Conservation (phyloP, 2,113 vertebrate genomes). For the Thalassoma bifasciatum region DNA sequence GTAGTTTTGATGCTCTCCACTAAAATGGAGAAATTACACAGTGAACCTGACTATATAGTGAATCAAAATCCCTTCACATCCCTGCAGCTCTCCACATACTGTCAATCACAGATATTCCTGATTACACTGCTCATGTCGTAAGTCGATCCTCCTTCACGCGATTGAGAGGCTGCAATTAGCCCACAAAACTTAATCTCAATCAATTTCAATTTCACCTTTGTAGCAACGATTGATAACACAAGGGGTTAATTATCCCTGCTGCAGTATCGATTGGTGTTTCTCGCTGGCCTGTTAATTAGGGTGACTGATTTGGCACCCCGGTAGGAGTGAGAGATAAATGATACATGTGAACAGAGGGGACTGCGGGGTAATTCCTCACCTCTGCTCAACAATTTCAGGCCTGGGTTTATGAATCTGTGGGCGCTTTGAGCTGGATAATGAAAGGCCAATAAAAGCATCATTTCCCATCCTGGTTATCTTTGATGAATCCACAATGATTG, state of each 20-base stretch:
- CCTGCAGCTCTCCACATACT: background rate
- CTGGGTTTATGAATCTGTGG: conserved; percentile 6
- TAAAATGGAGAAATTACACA: too few species aligned
- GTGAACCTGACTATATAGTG: too few species aligned
- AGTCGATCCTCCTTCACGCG: conserved; percentile 31
- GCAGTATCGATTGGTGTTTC: conserved; percentile 58
- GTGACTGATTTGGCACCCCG: conserved; percentile 60
- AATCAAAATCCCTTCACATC: too few species aligned
- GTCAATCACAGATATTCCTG: conserved; percentile 20
- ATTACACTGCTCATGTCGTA: conserved; percentile 8
- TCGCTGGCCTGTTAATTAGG: conserved; percentile 68
- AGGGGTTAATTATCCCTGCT: conserved; percentile 70
- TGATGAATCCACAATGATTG: conserved; percentile 45
- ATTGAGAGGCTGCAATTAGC: conserved; percentile 60
- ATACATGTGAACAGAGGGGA: conserved; percentile 33
- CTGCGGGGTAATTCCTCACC: conserved; percentile 1
- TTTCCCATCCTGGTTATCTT: conserved; percentile 1
- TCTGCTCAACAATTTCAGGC: conserved; percentile 10
- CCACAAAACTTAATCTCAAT: conserved; percentile 61
- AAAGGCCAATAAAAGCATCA: background rate
- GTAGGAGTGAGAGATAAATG: conserved; percentile 56
- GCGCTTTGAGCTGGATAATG: conserved; percentile 27
- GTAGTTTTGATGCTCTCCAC: too few species aligned
- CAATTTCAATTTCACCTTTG: conserved; percentile 71
- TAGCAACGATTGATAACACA: conserved; percentile 37